phyloP scores from a whole-genome alignment of 2,113 vertebrate species.

The Clarias gariepinus region DNA sequence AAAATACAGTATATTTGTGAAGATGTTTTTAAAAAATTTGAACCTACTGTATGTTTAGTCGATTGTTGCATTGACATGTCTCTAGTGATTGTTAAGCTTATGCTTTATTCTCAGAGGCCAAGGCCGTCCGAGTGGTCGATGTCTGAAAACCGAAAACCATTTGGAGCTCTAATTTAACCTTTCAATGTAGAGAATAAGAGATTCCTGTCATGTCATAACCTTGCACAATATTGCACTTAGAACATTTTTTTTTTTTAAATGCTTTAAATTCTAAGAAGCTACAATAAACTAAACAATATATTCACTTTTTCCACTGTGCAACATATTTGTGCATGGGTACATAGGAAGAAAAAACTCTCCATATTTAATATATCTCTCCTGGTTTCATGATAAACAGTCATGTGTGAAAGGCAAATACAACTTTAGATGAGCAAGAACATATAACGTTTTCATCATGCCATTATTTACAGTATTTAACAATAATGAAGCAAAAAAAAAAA shows the following conservation, averaged over 20 bases:
- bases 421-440: no score
- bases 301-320: background rate
- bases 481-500: no score
- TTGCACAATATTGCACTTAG: background rate
- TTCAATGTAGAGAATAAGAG: constrained; percentile 15
- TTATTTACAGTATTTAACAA: no score
- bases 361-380: background rate
- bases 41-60: background rate
- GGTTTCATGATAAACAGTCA: background rate
- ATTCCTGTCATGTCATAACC: background rate
- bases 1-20: no score
- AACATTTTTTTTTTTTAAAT: background rate
- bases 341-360: background rate
- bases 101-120: background rate
- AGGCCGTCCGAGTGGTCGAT: background rate
- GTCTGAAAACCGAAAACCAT: background rate
- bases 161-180: background rate
- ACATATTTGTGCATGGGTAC: background rate
- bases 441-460: no score
- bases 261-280: background rate
- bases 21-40: no score
- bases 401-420: no score
- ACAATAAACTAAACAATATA: background rate
- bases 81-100: background rate
- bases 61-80: background rate